Conservation (phyloP, 2,113 vertebrate genomes). For the Solea senegalensis region DNA sequence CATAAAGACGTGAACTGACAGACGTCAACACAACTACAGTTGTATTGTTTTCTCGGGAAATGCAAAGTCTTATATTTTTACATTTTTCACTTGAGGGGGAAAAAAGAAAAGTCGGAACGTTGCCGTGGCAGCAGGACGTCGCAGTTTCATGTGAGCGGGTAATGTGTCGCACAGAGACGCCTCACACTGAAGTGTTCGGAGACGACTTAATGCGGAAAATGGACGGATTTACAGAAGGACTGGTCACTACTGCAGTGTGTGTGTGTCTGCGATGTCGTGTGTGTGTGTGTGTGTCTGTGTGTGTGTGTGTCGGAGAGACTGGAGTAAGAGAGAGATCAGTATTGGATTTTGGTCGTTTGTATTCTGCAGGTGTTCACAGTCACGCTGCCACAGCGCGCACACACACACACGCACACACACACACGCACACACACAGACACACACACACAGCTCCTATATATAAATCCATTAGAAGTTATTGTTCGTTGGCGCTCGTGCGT, state of each 20-base stretch:
- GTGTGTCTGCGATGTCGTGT: too few relatives aligned
- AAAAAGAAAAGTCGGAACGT: too few relatives aligned
- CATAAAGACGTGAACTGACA: too few relatives aligned
- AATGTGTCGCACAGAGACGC: neutral
- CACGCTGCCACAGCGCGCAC: conserved; percentile 51
- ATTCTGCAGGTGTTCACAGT: conserved; percentile 61
- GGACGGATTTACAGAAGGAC: neutral
- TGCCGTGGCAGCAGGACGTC: too few relatives aligned
- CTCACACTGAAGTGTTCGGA: too few relatives aligned
- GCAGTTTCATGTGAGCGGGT: too few relatives aligned
- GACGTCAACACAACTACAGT: too few relatives aligned
- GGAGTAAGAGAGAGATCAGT: conserved; percentile 41
- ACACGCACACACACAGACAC: conserved; percentile 26
- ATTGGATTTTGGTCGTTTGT: conserved; percentile 70
- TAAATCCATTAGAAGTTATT: conserved; percentile 58
- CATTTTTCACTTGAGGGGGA: too few relatives aligned
- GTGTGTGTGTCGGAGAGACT: conserved; percentile 9
- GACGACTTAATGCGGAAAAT: too few relatives aligned
- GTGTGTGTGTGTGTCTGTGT: conserved; percentile 23
- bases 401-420: conserved; percentile 10
- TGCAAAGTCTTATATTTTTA: too few relatives aligned
- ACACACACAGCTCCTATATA: conserved; percentile 19
- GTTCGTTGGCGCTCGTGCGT: conserved; percentile 30
- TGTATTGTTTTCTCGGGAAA: too few relatives aligned
- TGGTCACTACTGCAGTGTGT: conserved; percentile 19